These are phyloP conservation scores for Siniperca undulata DNA, from an alignment of 2,797 vertebrate genomes.

Conservation along the genomic window DNA sequence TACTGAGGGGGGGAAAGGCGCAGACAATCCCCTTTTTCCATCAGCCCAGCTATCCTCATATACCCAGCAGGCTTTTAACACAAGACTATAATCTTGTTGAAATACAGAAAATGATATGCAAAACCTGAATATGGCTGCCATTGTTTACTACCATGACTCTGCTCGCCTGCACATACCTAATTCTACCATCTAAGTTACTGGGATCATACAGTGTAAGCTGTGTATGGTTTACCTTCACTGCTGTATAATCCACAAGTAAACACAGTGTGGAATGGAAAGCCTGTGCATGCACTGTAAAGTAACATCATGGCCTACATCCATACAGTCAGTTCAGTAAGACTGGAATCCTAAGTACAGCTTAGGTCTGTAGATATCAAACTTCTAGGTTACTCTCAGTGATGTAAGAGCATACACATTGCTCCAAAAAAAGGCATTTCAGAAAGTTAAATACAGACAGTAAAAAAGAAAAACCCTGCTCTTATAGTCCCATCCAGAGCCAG, in stretches of 20 bases:
- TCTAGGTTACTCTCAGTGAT: slow-evolving; percentile 45
- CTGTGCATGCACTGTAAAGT: slow-evolving; percentile 30
- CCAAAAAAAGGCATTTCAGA: slow-evolving; percentile 34
- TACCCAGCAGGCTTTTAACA: slow-evolving; percentile 48
- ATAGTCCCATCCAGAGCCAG: slow-evolving; percentile 32
- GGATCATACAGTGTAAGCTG: slow-evolving; percentile 21
- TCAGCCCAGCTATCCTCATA: slow-evolving; percentile 20
- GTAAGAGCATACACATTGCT: slow-evolving; percentile 42
- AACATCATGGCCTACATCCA: slow-evolving; percentile 55
- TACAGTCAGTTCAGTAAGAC: slow-evolving; percentile 46
- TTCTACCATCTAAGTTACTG: slow-evolving; percentile 12
- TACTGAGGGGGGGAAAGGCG: slow-evolving; percentile 21
- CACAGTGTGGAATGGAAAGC: background rate
- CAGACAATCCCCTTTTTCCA: slow-evolving; percentile 32
- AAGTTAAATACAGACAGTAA: slow-evolving; percentile 48
- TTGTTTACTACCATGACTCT: slow-evolving; percentile 37
- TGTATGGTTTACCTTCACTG: slow-evolving; percentile 30
- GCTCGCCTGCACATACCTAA: slow-evolving; percentile 14
- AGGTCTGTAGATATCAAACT: slow-evolving; percentile 63
- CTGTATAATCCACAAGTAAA: slow-evolving; percentile 37
- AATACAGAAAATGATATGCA: slow-evolving; percentile 30
- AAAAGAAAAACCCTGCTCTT: slow-evolving; percentile 26
- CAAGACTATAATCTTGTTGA: slow-evolving; percentile 34
- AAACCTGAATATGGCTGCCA: slow-evolving; percentile 19
- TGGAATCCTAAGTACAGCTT: slow-evolving; percentile 57